Evolutionary conservation across 2,888 invertebrate genomes (phyloP), one percentile per base, ranked within the genome.

Genomic region (Polydrusus cervinus): DNA sequence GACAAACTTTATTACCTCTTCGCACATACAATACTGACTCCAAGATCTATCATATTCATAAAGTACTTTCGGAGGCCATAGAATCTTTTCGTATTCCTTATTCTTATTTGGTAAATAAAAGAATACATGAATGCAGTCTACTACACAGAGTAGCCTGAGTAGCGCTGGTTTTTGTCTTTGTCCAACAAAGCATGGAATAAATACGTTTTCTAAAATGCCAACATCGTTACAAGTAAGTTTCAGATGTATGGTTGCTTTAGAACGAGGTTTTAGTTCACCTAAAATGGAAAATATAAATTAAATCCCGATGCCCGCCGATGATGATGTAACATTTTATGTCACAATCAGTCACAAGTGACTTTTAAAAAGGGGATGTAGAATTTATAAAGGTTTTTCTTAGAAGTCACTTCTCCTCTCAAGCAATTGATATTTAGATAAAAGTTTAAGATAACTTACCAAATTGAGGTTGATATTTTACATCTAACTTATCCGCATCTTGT

Each of bases 101-200:
- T 75, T 61, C 6, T 78, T 65, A 43, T 74, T 69, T 0, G 87
- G 88, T 47, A 88, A 80, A 71, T 85, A 83, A 74, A 88, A 84
- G 51, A 81, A 79, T 0, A 88, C 83, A 55, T 82, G 82, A 16
- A 88, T 78, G 10, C 84, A 81, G 61, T 86, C 85, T 0, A 87
- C 85, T 0, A 80, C 78, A 45, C 86, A 86, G 30, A 88, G 78
- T 9, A 88, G 76, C 61, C 81, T 81, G 13, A 88, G 60, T 38
- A 82, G 79, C 40, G 85, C 76, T 1, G 83, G 83, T 70, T 80
- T 77, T 11, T 80, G 80, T 13, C 72, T 78, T 38, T 80, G 74
- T 14, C 86, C 84, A n/a, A 87, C 78, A 74, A 85, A 85, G 72
- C 88, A 88, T 1, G 87, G 87, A 5, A 88, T 71, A 60, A 81